Evolutionary conservation across 2,797 vertebrate species (phyloP).

Genomic region (Pseudochaenichthys georgianus): DNA sequence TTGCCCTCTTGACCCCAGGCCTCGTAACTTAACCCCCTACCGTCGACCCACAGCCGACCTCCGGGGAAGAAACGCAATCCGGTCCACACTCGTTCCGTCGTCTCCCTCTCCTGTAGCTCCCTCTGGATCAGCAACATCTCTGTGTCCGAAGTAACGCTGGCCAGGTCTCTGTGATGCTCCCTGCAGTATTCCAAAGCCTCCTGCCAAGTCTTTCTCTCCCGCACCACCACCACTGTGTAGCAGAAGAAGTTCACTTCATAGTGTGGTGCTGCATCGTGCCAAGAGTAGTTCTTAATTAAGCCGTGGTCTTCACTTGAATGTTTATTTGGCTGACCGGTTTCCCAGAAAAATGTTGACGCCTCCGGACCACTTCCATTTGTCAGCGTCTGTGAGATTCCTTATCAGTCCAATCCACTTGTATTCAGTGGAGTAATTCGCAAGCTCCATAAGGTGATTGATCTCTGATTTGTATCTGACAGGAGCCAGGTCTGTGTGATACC

Average conservation of each 20-base stretch:
- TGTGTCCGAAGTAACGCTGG: constrained; percentile 42
- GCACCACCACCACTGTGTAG: constrained; percentile 44
- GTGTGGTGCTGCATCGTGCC: fast-evolving
- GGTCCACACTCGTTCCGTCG: constrained; percentile 45
- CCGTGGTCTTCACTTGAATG: fast-evolving
- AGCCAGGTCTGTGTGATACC: constrained; percentile 58
- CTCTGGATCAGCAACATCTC: constrained; percentile 56
- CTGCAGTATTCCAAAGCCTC: constrained; percentile 66
- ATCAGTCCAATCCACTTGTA: constrained; percentile 52
- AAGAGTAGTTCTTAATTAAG: fast-evolving
- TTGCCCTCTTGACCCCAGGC: constrained; percentile 41
- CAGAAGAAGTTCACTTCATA: not conserved
- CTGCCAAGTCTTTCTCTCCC: constrained; percentile 63
- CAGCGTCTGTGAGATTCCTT: fast-evolving
- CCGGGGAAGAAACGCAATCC: constrained; percentile 61
- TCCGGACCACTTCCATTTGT: constrained; percentile 64
- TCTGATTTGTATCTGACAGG: not conserved
- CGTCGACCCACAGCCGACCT: constrained; percentile 67
- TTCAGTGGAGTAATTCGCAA: fast-evolving
- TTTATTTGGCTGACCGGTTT: fast-evolving
- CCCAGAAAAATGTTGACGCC: constrained; percentile 43
- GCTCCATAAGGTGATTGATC: fast-evolving
- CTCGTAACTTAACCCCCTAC: constrained; percentile 19
- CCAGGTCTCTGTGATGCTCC: constrained; percentile 41
- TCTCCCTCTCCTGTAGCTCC: not conserved